Base-by-base conservation (phyloP, 2,888 invertebrate genomes). In the Drosophila longiperda region DNA sequence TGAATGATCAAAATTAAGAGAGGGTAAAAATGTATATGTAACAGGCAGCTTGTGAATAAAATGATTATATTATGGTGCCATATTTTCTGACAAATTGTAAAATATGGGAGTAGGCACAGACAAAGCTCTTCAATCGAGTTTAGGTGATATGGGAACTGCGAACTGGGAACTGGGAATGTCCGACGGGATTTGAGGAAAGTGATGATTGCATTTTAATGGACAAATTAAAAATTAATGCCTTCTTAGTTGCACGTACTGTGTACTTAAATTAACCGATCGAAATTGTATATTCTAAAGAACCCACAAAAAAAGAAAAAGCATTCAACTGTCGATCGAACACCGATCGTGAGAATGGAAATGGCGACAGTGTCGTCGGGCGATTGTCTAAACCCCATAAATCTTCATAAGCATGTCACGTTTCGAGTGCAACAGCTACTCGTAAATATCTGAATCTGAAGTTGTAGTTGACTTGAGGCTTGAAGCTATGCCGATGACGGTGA, bases 381-480 rank as follows among this genome's bases (percentile, higher is more conserved):
- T 71, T 23, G 33, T 32, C 85, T 80, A 90, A 91, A 91, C 90
- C 80, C 89, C 78, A 91, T 91, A 91, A 91, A 92, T 91, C 91
- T 91, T 91, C 91, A 91, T 90, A 91, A 91, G 89, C 91, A 89
- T 91, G 92, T 91, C 91, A 91, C 92, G 91, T 91, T 91, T 91
- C 86, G 81, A 91, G 90, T 91, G 87, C 92, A 91, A 90, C 89
- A 86, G 87, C 89, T 79, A 87, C 87, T 87, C 87, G 90, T 90
- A 91, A 91, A 91, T 91, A 89, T 88, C 77, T 82, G 76, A 60
- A 58, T 58, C 66, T 63, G 58, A 69, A 50, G 66, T 29, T 52
- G 74, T 45, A 61, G 64, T 50, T 55, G 48, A 63, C 29, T 50
- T 55, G 48, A 66, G 29, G 65, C 26, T 29, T n/a, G n/a, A 54